Percentiles rank a stretch among this genome's conserved stretches.
phyloP scores from a whole-genome alignment of 2,888 invertebrate species.

The Aporophyla nigra region DNA sequence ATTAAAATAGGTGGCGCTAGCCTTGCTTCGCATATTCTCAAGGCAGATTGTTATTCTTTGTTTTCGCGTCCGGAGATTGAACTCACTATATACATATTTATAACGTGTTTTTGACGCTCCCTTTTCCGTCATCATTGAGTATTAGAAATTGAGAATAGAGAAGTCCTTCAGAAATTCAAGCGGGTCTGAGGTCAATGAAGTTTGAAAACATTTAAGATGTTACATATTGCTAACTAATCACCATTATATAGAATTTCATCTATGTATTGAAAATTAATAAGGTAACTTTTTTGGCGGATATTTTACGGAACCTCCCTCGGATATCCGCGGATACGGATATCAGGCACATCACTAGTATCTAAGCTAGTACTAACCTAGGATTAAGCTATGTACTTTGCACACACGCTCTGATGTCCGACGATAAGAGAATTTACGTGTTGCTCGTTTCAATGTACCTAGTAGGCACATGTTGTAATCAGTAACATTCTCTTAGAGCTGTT shows the following conservation, averaged over 20 bases:
- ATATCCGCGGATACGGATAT: too few species aligned
- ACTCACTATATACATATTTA: slow-evolving; percentile 41
- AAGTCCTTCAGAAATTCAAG: not conserved
- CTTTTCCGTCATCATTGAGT: slow-evolving; percentile 31
- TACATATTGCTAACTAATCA: too few species aligned
- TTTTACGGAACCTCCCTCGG: too few species aligned
- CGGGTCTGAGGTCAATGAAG: not conserved
- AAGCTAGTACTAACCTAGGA: not conserved
- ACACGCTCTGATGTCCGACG: slow-evolving; percentile 8
- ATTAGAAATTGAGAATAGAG: slow-evolving; percentile 17
- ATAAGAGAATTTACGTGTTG: not conserved
- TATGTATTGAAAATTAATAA: too few species aligned
- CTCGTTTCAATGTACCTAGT: not conserved
- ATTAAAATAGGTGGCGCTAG: slow-evolving; percentile 35
- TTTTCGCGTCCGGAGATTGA: slow-evolving; percentile 47
- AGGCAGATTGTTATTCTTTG: slow-evolving; percentile 47
- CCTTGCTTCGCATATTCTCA: not conserved
- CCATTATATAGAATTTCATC: too few species aligned
- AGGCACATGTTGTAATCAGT: slow-evolving; percentile 9
- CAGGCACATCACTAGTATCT: too few species aligned
- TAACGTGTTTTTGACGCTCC: slow-evolving; percentile 33
- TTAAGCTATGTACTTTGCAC: not conserved
- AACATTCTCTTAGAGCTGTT: not conserved
- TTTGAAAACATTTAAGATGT: not conserved
- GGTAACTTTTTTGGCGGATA: too few species aligned